phyloP scores from a whole-genome alignment of 2,113 vertebrate genomes.

The Corvus hawaiiensis region DNA sequence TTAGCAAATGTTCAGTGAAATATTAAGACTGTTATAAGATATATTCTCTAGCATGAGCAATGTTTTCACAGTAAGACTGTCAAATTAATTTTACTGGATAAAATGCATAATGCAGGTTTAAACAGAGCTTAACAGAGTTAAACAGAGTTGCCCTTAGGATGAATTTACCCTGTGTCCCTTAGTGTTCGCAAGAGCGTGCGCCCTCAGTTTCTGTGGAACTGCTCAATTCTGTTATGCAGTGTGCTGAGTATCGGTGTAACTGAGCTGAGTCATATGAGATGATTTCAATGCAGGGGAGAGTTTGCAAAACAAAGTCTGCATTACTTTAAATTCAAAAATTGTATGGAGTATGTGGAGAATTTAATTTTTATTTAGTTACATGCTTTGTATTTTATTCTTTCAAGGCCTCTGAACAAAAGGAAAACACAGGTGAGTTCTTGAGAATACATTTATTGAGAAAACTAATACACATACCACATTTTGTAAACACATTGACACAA shows the following conservation, averaged over 20 bases:
- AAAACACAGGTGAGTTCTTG: neutral
- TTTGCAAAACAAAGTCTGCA: neutral
- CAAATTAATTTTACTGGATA: neutral
- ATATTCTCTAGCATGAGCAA: neutral
- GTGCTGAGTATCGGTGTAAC: neutral
- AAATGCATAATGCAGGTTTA: neutral
- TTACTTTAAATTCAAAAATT: neutral
- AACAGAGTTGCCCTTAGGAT: neutral
- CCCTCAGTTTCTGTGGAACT: neutral
- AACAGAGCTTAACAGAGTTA: neutral
- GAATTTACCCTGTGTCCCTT: neutral
- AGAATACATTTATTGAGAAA: slow-evolving; percentile 12
- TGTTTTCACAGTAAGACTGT: neutral
- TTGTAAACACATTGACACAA: neutral
- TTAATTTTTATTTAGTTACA: neutral
- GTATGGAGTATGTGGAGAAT: neutral
- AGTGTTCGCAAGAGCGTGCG: neutral
- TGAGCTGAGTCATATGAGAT: neutral
- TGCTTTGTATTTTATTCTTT: slow-evolving; percentile 11
- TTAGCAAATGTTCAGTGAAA: neutral
- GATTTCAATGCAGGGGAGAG: neutral
- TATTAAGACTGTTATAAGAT: neutral
- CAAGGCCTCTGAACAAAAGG: neutral
- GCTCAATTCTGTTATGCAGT: neutral
- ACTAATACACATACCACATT: neutral